These are phyloP conservation scores for Venturia canescens DNA, from an alignment of 1,140 invertebrate genomes.

Conservation along the genomic window DNA sequence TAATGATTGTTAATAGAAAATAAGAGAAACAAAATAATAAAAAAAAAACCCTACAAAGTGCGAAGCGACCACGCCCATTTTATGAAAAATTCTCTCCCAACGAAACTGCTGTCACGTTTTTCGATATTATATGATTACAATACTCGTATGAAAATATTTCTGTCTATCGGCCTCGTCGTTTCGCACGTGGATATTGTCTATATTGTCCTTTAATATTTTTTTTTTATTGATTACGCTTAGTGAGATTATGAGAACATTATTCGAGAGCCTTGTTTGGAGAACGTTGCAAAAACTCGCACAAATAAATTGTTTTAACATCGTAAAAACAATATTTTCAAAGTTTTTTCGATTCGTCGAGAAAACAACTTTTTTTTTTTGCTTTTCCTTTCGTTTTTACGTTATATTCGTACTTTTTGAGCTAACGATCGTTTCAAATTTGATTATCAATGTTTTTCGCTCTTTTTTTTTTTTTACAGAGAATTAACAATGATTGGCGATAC, in stretches of 20 bases:
- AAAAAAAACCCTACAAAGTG: constrained; percentile 37
- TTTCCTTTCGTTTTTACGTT: too few species aligned
- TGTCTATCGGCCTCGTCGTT: constrained; percentile 35
- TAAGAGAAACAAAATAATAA: constrained; percentile 28
- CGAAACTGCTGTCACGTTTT: not conserved
- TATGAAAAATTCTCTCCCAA: not conserved
- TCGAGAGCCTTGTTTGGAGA: constrained; percentile 61
- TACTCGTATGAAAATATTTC: constrained; percentile 35
- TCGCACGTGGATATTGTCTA: constrained; percentile 32
- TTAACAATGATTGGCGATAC: too few species aligned
- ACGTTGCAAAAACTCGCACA: constrained; percentile 21
- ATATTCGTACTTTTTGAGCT: too few species aligned
- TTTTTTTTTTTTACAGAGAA: too few species aligned
- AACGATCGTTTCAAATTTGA: too few species aligned
- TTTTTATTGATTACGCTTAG: constrained; percentile 38
- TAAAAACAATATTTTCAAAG: too few species aligned
- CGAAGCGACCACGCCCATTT: constrained; percentile 50
- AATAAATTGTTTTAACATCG: not conserved
- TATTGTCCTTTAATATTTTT: constrained; percentile 36
- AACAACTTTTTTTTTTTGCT: not conserved
- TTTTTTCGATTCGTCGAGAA: too few species aligned
- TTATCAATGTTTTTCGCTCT: too few species aligned
- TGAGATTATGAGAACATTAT: constrained; percentile 59
- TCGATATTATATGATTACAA: too few species aligned
- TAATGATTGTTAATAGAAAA: constrained; percentile 14